Evolutionary conservation across 2,113 vertebrate genomes (phyloP).

Genomic region (Festucalex cinctus): DNA sequence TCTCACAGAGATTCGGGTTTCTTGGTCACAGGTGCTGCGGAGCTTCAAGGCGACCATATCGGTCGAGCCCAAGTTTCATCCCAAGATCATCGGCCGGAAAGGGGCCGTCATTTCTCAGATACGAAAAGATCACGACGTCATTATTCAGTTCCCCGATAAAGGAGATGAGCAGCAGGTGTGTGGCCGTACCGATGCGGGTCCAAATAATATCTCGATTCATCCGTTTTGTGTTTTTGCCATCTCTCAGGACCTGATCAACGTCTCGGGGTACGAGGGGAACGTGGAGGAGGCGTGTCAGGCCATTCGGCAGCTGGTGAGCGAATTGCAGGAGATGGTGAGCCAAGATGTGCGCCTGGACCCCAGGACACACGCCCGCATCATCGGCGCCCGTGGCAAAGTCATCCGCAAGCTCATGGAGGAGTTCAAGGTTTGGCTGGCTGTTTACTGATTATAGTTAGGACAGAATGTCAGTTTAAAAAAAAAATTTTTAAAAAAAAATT

Average conservation of each 20-base stretch:
- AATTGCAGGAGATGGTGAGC: constrained; percentile 80
- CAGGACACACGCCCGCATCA: constrained; percentile 80
- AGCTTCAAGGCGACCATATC: constrained; percentile 77
- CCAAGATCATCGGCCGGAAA: constrained; percentile 81
- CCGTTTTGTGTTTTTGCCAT: too few relatives aligned
- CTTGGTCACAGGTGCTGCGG: constrained; percentile 67
- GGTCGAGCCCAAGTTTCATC: constrained; percentile 78
- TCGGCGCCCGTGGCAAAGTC: constrained; percentile 76
- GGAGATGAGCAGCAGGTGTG: constrained; percentile 78
- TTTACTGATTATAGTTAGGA: too few relatives aligned
- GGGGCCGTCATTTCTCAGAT: constrained; percentile 80
- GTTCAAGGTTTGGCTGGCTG: constrained; percentile 68
- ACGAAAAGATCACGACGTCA: constrained; percentile 79
- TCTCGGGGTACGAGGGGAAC: constrained; percentile 78
- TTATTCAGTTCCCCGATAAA: constrained; percentile 81
- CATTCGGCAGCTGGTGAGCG: constrained; percentile 78
- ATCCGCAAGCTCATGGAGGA: constrained; percentile 83
- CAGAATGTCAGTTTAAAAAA: too few relatives aligned
- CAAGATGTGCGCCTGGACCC: constrained; percentile 76
- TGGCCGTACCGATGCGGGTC: neutral
- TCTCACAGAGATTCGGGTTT: neutral
- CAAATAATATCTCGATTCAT: too few relatives aligned
- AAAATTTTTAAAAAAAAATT: too few relatives aligned
- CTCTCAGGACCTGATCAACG: constrained; percentile 76
- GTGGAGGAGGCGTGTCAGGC: constrained; percentile 70